Evolutionary conservation across 2,797 vertebrate genomes (phyloP).

Genomic region (Adelosebastes latens): DNA sequence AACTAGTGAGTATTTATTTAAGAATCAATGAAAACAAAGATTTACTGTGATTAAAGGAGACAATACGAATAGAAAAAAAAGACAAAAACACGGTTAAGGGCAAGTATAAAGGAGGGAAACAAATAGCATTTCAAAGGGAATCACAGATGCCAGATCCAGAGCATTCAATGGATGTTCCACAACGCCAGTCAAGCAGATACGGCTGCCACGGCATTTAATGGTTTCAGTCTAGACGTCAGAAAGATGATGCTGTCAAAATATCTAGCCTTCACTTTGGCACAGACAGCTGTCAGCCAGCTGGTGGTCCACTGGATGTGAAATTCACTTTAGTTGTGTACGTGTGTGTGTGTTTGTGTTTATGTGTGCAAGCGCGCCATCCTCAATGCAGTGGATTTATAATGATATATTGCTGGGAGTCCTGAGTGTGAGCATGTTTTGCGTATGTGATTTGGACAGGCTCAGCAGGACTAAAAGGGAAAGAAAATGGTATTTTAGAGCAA

Average conservation of each 20-base stretch:
- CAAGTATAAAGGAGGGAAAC: conserved; percentile 21
- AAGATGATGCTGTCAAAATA: conserved; percentile 76
- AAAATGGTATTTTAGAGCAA: conserved; percentile 14
- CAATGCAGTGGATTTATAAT: conserved; percentile 21
- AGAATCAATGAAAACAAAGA: conserved; percentile 15
- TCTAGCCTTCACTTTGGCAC: conserved; percentile 57
- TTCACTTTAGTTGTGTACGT: conserved; percentile 4
- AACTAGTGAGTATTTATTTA: conserved; percentile 7
- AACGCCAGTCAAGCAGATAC: conserved; percentile 62
- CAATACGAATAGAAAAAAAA: conserved; percentile 1
- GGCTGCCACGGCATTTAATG: conserved; percentile 64
- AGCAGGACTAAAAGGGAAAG: conserved; percentile 11
- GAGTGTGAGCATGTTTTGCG: neutral
- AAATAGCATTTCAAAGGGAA: conserved; percentile 40
- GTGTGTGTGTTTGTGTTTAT: neutral
- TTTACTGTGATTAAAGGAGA: conserved; percentile 40
- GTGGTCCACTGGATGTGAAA: conserved; percentile 59
- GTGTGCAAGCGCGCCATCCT: neutral
- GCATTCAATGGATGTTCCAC: conserved; percentile 52
- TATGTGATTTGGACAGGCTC: neutral
- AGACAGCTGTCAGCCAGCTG: conserved; percentile 77
- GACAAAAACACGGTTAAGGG: neutral
- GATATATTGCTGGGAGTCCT: neutral
- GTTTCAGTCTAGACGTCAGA: conserved; percentile 69
- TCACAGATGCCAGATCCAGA: conserved; percentile 26